Conservation (phyloP, 1,140 invertebrate genomes). For the Megathymus violae region DNA sequence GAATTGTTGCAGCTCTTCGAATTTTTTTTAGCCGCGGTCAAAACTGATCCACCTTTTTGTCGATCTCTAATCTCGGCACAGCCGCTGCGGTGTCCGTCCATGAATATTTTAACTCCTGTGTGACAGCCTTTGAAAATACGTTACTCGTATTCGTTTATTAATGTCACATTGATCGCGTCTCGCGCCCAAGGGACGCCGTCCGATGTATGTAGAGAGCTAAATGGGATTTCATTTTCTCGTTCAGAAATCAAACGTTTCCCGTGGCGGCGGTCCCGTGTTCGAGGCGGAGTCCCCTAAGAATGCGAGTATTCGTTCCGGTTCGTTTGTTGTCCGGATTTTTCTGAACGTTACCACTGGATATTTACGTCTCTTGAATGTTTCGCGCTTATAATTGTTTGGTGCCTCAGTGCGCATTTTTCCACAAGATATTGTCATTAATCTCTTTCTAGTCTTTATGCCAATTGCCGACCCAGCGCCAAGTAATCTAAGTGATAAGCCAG, state of each 20-base stretch:
- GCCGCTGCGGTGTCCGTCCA: conserved; percentile 62
- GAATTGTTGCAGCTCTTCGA: conserved; percentile 54
- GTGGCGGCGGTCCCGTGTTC: conserved; percentile 60
- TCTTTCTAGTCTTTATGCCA: too few species aligned
- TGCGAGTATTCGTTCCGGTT: conserved; percentile 62
- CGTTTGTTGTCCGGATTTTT: conserved; percentile 49
- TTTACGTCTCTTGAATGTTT: conserved; percentile 46
- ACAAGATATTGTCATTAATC: conserved; percentile 67
- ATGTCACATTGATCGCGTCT: conserved; percentile 68
- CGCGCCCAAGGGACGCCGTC: conserved; percentile 50
- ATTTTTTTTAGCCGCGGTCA: conserved; percentile 46
- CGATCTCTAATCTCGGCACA: conserved; percentile 64
- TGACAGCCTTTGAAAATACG: conserved; percentile 66
- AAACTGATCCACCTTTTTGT: conserved; percentile 61
- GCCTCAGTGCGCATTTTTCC: conserved; percentile 58
- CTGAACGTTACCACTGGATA: conserved; percentile 24
- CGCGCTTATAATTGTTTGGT: conserved; percentile 61
- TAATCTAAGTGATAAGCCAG: too few species aligned
- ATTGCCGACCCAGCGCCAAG: too few species aligned
- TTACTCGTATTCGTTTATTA: conserved; percentile 68
- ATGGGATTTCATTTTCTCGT: conserved; percentile 80
- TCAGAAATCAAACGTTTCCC: conserved; percentile 73
- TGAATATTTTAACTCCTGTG: conserved; percentile 78
- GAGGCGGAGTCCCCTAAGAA: conserved; percentile 52
- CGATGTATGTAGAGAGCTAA: conserved; percentile 59